Evolutionary conservation across 2,113 vertebrate species (phyloP).

Genomic region (Recurvirostra avosetta): DNA sequence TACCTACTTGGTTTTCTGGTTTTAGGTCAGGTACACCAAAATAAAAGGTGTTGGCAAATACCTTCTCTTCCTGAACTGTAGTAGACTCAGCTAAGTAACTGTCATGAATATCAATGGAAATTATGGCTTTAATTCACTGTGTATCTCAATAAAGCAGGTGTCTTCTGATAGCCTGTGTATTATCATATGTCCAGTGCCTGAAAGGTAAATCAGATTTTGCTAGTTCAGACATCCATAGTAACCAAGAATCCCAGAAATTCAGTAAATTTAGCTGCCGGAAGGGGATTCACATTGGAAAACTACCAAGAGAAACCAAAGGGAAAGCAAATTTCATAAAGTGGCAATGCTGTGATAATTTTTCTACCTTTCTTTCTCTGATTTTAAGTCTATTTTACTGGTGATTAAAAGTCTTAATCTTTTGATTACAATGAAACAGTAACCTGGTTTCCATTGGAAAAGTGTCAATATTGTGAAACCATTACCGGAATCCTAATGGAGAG

Average conservation of each 20-base stretch:
- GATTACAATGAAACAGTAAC: neutral
- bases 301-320: neutral
- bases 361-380: neutral
- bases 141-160: neutral
- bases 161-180: neutral
- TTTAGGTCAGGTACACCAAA: neutral
- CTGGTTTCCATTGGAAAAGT: neutral
- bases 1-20: neutral
- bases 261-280: neutral
- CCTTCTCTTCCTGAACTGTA: fast-evolving
- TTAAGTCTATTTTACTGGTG: neutral
- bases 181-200: neutral
- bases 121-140: neutral
- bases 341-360: neutral
- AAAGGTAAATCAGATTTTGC: slow-evolving; percentile 18
- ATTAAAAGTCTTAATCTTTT: neutral
- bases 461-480: neutral
- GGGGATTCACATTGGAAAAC: neutral
- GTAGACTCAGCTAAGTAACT: neutral
- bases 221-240: neutral
- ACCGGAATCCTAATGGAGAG: fast-evolving
- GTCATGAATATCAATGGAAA: neutral
- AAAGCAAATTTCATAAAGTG: neutral
- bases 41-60: neutral
- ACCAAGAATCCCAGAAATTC: neutral